These are phyloP conservation scores for Elephas maximus DNA, from an alignment of 2,113 vertebrate genomes.

Conservation along the genomic window DNA sequence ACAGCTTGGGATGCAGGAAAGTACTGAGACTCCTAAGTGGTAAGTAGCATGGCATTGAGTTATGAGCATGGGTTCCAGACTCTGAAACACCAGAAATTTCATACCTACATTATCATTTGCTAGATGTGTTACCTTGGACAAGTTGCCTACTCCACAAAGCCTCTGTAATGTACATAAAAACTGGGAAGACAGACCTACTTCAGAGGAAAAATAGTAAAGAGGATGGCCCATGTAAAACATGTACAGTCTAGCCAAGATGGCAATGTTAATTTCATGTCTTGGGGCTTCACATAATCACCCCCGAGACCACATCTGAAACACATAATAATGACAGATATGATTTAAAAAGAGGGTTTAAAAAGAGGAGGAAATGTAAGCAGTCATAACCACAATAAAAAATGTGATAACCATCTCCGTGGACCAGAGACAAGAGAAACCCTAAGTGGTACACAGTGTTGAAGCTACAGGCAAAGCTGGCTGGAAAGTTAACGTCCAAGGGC, in stretches of 20 bases:
- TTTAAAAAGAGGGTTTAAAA: slow-evolving; percentile 32
- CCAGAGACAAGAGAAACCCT: neutral
- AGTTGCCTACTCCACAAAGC: neutral
- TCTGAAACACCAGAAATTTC: neutral
- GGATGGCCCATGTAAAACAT: neutral
- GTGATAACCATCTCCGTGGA: neutral
- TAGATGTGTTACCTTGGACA: neutral
- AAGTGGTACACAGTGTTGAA: neutral
- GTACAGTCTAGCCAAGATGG: neutral
- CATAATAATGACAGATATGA: neutral
- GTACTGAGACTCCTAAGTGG: neutral
- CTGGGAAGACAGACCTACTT: neutral
- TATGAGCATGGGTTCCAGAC: neutral
- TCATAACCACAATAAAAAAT: neutral
- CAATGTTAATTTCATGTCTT: slow-evolving; percentile 14
- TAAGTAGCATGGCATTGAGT: neutral
- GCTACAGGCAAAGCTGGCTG: neutral
- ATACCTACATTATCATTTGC: neutral
- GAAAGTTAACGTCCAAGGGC: neutral
- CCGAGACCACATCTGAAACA: neutral
- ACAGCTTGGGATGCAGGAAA: neutral
- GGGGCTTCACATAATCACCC: neutral
- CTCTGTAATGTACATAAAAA: neutral
- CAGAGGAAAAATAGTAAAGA: slow-evolving; percentile 1
- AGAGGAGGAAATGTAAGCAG: neutral